Base-by-base conservation (phyloP, 2,888 invertebrate genomes). In the Oxyscelio sp. region DNA sequence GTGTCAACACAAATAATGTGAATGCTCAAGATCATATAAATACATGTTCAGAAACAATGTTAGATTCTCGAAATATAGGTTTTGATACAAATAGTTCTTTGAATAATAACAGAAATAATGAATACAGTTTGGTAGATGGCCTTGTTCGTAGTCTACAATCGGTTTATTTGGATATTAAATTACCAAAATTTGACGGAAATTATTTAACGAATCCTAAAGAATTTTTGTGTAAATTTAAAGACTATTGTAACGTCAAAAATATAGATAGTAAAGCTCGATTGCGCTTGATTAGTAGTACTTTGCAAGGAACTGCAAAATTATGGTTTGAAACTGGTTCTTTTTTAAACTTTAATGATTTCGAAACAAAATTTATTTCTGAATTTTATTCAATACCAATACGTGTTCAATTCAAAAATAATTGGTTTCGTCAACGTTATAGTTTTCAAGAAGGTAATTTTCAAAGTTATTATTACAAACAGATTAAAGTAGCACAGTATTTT, bases 331-430 rank as follows among this genome's bases (percentile, higher is more conserved):
- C 22, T 22, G 4, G 21, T 22, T 4, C 4, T 8, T 54, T 54
- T 54, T 1, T 19, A 1, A 45, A 63, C 24, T 63, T 40, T 17
- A 9, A 4, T 4, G 45, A 63, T 45, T 63, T 63, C 4, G 27
- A 48, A 15, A 11, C 13, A 8, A 63, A 63, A 27, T 63, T 63
- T 22, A n/a, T 63, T 8, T 2, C 4, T 0, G 63, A 65, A 65
- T 65, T 65, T 15, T 65, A 48, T 50, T 48, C 65, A 1, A 65
- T 65, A 21, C 48, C 50, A 3, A 50, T 50, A 9, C 15, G 38
- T 4, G 31, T 65, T 8, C 22, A 50, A 5, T 11, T 50, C 2
- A 65, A 65, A 38, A 31, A 45, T 9, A 50, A 50, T 0, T 50
- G 65, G 65, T 9, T 50, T 2, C 11, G 13, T 6, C 13, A 45